Percentiles rank a stretch among this genome's conserved stretches.
Conservation (phyloP, 2,888 invertebrate genomes). For the Pterostichus madidus region DNA sequence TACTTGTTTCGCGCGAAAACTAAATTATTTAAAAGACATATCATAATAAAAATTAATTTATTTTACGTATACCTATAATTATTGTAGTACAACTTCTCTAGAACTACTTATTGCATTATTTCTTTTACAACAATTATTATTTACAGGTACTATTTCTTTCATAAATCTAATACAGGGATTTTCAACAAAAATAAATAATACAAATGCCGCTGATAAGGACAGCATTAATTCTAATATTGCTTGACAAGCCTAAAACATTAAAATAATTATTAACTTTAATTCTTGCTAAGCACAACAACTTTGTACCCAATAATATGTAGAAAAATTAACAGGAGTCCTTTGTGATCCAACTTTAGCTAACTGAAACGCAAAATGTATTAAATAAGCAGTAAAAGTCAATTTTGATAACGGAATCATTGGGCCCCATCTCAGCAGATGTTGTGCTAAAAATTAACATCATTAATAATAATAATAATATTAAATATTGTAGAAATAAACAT, state of each 20-base stretch:
- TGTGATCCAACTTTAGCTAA: slow-evolving; percentile 78
- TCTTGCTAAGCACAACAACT: background rate
- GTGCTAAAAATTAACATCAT: slow-evolving; percentile 5
- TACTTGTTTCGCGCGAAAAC: too few species aligned
- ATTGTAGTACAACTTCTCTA: background rate
- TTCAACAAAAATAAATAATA: slow-evolving; percentile 79
- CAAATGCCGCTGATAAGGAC: slow-evolving; percentile 77
- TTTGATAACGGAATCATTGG: slow-evolving; percentile 81
- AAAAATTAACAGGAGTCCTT: slow-evolving; percentile 76
- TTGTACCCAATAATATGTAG: slow-evolving; percentile 75
- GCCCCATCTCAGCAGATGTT: slow-evolving; percentile 75
- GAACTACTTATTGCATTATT: background rate
- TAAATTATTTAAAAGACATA: background rate
- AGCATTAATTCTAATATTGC: slow-evolving; percentile 77
- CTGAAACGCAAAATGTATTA: slow-evolving; percentile 80
- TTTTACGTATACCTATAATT: background rate
- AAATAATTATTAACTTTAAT: background rate
- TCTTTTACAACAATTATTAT: background rate
- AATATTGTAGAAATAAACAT: background rate
- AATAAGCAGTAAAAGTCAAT: slow-evolving; percentile 81
- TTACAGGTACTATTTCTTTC: slow-evolving; percentile 70
- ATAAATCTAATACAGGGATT: slow-evolving; percentile 80
- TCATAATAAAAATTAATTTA: background rate
- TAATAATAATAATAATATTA: background rate
- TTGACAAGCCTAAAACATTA: slow-evolving; percentile 64